phyloP scores from a whole-genome alignment of 2,888 invertebrate genomes.

The Dynastes hyllus region DNA sequence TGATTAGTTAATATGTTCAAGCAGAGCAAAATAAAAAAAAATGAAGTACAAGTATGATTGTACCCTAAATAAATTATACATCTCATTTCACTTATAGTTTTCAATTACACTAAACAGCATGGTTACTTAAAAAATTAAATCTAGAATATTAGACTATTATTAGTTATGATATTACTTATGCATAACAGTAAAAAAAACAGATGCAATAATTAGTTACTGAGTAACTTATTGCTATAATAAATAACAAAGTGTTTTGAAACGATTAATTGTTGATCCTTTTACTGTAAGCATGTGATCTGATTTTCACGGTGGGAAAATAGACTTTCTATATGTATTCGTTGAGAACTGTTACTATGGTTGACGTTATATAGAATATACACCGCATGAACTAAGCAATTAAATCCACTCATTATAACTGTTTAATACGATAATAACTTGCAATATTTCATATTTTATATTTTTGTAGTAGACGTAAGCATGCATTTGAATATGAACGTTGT shows the following conservation, averaged over 20 bases:
- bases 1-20: too few relatives aligned
- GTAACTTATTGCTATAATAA: slow-evolving; percentile 11
- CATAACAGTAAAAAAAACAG: background rate
- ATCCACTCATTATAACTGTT: slow-evolving; percentile 42
- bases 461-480: background rate
- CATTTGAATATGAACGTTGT: background rate
- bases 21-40: too few relatives aligned
- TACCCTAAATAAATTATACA: too few relatives aligned
- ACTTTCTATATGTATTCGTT: slow-evolving; percentile 36
- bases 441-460: slow-evolving; percentile 26
- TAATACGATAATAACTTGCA: slow-evolving; percentile 34
- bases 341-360: slow-evolving; percentile 33
- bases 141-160: too few relatives aligned
- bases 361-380: slow-evolving; percentile 22
- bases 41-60: too few relatives aligned
- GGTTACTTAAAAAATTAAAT: too few relatives aligned
- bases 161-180: too few relatives aligned
- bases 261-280: slow-evolving; percentile 14
- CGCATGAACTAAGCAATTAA: slow-evolving; percentile 36
- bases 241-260: slow-evolving; percentile 19
- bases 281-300: slow-evolving; percentile 35
- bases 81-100: too few relatives aligned
- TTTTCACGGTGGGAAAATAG: slow-evolving; percentile 45
- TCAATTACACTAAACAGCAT: too few relatives aligned
- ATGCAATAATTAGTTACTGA: background rate